Percentiles rank a stretch among this genome's conserved stretches.
These are phyloP conservation scores for Pygoscelis antarcticus DNA, from an alignment of 2,113 vertebrate genomes.

Conservation along the genomic window DNA sequence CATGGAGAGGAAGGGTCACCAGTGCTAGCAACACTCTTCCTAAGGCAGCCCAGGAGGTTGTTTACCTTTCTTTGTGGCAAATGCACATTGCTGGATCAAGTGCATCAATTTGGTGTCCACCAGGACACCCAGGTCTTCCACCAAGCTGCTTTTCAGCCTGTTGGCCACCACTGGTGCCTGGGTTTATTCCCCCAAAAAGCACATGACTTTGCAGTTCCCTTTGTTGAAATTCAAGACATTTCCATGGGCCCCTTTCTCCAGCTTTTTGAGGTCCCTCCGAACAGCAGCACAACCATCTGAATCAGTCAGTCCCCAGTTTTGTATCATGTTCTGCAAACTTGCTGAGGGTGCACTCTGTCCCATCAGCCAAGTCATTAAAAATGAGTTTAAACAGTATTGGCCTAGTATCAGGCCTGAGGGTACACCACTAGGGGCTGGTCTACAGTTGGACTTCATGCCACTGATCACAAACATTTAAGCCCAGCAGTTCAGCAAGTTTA, in stretches of 20 bases:
- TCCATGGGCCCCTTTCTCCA: neutral
- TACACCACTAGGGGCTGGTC: too few relatives aligned
- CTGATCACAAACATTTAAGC: neutral
- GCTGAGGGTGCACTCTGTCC: rapidly evolving
- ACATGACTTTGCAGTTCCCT: neutral
- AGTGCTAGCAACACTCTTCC: neutral
- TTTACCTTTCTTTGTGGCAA: neutral
- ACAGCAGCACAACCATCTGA: neutral
- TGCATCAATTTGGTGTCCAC: neutral
- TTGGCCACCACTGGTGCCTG: neutral
- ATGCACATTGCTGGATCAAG: neutral
- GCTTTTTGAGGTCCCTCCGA: neutral
- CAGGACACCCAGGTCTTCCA: neutral
- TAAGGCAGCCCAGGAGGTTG: neutral
- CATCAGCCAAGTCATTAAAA: rapidly evolving
- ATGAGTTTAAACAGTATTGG: neutral
- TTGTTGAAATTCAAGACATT: neutral
- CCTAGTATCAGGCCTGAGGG: neutral
- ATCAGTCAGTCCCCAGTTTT: neutral
- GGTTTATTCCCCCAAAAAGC: neutral
- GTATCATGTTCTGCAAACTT: neutral
- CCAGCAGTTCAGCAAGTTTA: neutral
- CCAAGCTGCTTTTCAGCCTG: neutral
- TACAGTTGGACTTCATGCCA: rapidly evolving
- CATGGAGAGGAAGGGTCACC: neutral